Percentiles rank a stretch among this genome's conserved stretches.
Conservation (phyloP, 1,140 invertebrate species). For the Maconellicoccus hirsutus region DNA sequence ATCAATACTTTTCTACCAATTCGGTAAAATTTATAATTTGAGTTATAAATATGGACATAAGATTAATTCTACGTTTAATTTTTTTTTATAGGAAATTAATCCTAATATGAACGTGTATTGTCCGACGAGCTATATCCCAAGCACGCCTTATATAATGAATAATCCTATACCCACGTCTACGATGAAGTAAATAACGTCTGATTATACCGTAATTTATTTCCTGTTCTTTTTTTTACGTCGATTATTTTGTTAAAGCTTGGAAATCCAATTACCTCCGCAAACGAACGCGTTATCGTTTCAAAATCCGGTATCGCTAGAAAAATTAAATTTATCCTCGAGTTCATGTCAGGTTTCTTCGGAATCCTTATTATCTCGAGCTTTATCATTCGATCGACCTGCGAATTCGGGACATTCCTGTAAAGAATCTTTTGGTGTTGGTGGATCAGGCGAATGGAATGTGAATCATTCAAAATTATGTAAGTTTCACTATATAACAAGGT, state of each 20-base stretch:
- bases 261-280: background rate
- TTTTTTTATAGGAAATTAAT: background rate
- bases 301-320: background rate
- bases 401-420: background rate
- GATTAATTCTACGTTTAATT: background rate
- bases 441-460: background rate
- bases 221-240: background rate
- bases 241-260: background rate
- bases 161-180: background rate
- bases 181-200: background rate
- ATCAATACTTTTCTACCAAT: constrained; percentile 12
- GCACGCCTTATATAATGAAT: background rate
- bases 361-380: background rate
- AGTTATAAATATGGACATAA: no score
- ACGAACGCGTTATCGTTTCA: background rate
- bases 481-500: background rate
- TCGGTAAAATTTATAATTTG: no score
- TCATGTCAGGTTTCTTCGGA: background rate
- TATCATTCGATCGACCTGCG: background rate
- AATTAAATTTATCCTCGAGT: background rate
- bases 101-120: background rate
- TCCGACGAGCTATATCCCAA: background rate
- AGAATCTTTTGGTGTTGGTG: background rate
- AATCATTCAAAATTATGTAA: constrained; percentile 17
- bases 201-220: no score